Percentiles rank a stretch among this genome's conserved stretches.
phyloP scores from a whole-genome alignment of 2,113 vertebrate genomes.

The Ibidorhyncha struthersii region DNA sequence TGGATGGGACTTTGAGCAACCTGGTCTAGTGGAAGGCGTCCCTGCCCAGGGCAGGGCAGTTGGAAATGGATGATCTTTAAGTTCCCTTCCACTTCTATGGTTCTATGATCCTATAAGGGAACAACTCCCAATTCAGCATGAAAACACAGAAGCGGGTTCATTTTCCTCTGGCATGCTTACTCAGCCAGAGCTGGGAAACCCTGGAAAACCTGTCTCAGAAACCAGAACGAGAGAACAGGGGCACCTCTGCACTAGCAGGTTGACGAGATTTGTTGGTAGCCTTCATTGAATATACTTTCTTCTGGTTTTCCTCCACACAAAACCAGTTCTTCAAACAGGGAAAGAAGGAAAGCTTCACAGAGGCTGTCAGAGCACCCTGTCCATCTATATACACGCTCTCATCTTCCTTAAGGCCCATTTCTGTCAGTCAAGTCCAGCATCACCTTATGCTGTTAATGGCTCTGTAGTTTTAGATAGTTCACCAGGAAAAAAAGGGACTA shows the following conservation, averaged over 20 bases:
- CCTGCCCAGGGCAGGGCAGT: too few species aligned
- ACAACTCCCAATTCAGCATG: not conserved
- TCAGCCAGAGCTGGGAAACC: not conserved
- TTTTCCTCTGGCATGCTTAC: not conserved
- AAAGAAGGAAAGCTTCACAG: not conserved
- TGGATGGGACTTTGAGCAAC: too few species aligned
- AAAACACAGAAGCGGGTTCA: not conserved
- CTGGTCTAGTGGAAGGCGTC: too few species aligned
- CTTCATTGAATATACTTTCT: not conserved
- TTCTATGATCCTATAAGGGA: not conserved
- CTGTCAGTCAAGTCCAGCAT: not conserved
- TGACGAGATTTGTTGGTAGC: not conserved
- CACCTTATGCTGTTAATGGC: not conserved
- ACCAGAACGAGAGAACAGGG: not conserved
- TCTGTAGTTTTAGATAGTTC: not conserved
- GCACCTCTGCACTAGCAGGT: not conserved
- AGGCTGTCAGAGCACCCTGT: not conserved
- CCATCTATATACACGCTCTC: not conserved
- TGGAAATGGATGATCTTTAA: too few species aligned
- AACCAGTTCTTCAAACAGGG: not conserved
- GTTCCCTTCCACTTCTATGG: too few species aligned
- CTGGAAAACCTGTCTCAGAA: not conserved
- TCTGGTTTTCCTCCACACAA: not conserved
- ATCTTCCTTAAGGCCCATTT: not conserved
- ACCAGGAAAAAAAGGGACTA: not conserved